Conservation (phyloP, 2,888 invertebrate genomes). For the Pecten maximus region DNA sequence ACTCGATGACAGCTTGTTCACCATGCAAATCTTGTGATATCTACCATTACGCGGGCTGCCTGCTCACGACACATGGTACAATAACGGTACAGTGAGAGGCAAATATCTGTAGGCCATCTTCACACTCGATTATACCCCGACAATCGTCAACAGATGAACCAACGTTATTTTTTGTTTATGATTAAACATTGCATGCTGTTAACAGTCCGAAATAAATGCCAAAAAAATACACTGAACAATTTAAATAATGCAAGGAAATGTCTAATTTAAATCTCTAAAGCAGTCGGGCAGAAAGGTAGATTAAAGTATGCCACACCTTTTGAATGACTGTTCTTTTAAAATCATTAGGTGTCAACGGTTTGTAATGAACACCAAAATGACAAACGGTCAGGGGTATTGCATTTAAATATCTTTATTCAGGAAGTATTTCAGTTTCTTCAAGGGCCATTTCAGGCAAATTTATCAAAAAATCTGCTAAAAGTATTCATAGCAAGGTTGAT, state of each 20-base stretch:
- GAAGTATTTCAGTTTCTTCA: not conserved
- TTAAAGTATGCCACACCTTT: not conserved
- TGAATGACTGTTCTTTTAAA: not conserved
- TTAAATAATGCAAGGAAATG: not conserved
- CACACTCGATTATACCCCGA: not conserved
- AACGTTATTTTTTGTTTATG: not conserved
- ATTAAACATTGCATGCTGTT: slow-evolving; percentile 12
- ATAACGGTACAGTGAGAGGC: not conserved
- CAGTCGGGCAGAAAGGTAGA: not conserved
- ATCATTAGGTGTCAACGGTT: not conserved
- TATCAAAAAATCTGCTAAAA: not conserved
- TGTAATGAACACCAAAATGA: not conserved
- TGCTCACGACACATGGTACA: slow-evolving; percentile 1
- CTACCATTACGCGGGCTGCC: not conserved
- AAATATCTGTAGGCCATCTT: not conserved
- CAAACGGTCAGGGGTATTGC: not conserved
- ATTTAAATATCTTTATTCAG: not conserved
- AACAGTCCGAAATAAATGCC: not conserved
- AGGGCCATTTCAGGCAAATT: not conserved
- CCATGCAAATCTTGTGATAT: not conserved
- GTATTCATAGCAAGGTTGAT: too few species aligned
- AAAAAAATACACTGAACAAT: not conserved
- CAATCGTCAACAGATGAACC: not conserved
- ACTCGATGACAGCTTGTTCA: not conserved
- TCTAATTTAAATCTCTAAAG: slow-evolving; percentile 2